Percentiles rank a stretch among this genome's conserved stretches.
Conservation (phyloP, 1,140 invertebrate genomes). For the Bombus ignitus region DNA sequence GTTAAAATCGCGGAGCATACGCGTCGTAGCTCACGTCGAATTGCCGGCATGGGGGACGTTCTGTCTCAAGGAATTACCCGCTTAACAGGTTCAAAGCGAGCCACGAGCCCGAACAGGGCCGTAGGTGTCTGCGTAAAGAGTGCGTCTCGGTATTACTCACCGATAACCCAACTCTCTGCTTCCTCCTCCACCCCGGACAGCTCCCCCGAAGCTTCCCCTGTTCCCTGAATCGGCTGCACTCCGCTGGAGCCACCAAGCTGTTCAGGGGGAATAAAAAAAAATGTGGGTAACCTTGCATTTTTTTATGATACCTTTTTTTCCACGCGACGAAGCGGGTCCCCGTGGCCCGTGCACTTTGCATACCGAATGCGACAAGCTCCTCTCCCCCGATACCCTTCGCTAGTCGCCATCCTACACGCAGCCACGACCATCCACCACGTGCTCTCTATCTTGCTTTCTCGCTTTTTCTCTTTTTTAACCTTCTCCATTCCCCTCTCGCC, state of each 20-base stretch:
- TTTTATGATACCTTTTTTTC: conserved; percentile 68
- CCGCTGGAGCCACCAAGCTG: conserved; percentile 26
- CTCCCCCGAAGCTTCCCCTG: neutral
- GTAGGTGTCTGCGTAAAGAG: conserved; percentile 51
- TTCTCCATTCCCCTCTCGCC: conserved; percentile 20
- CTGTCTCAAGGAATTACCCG: conserved; percentile 43
- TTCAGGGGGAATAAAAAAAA: conserved; percentile 63
- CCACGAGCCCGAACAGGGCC: conserved; percentile 11
- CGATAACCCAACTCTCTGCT: conserved; percentile 56
- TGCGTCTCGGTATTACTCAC: conserved; percentile 49
- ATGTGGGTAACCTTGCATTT: conserved; percentile 76
- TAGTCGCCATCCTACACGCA: conserved; percentile 26
- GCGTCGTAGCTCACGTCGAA: conserved; percentile 23
- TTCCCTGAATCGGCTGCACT: conserved; percentile 22
- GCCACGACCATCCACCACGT: neutral
- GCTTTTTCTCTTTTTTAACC: neutral
- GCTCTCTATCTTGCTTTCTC: conserved; percentile 12
- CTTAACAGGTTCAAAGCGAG: conserved; percentile 45
- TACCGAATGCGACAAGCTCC: conserved; percentile 66
- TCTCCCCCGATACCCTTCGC: conserved; percentile 41
- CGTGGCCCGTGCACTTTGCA: conserved; percentile 69
- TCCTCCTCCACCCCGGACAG: neutral
- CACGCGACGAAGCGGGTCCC: conserved; percentile 45
- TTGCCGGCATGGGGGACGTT: conserved; percentile 15
- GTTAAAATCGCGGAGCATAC: conserved; percentile 5